Conservation (phyloP, 2,113 vertebrate genomes). For the Rhineura floridana region DNA sequence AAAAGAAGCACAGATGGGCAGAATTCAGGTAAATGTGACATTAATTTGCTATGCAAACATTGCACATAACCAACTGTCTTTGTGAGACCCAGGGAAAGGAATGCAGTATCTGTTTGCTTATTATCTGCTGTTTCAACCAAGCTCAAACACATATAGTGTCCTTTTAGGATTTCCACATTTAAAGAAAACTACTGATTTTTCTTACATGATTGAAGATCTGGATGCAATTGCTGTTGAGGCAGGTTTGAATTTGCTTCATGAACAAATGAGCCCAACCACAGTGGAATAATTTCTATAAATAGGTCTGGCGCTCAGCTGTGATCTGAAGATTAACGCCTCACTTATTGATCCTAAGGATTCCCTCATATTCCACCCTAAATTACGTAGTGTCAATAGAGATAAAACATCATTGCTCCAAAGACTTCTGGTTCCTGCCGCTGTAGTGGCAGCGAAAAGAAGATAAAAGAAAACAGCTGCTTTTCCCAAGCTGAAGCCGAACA, state of each 20-base stretch:
- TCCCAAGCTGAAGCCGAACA: neutral
- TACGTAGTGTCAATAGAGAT: slow-evolving; percentile 39
- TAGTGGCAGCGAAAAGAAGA: slow-evolving; percentile 7
- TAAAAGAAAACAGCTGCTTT: neutral
- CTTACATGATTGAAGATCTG: neutral
- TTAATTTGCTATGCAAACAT: neutral
- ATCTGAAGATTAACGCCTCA: slow-evolving; percentile 48
- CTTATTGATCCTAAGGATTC: slow-evolving; percentile 18
- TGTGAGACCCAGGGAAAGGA: neutral
- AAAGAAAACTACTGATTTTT: neutral
- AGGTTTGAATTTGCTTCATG: slow-evolving; percentile 28
- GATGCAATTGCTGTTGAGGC: slow-evolving; percentile 12
- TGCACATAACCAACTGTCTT: neutral
- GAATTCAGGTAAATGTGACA: neutral
- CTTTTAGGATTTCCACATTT: neutral
- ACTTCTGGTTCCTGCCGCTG: neutral
- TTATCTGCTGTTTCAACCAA: neutral
- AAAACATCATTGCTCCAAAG: slow-evolving; percentile 29
- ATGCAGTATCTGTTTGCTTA: neutral
- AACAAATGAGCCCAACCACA: slow-evolving; percentile 31
- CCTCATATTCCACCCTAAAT: slow-evolving; percentile 49
- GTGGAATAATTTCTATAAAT: slow-evolving; percentile 37
- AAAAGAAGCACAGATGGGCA: neutral
- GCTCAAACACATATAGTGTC: neutral
- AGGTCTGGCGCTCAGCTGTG: slow-evolving; percentile 27